Conservation (phyloP, 2,113 vertebrate genomes). For the Butorides virescens region DNA sequence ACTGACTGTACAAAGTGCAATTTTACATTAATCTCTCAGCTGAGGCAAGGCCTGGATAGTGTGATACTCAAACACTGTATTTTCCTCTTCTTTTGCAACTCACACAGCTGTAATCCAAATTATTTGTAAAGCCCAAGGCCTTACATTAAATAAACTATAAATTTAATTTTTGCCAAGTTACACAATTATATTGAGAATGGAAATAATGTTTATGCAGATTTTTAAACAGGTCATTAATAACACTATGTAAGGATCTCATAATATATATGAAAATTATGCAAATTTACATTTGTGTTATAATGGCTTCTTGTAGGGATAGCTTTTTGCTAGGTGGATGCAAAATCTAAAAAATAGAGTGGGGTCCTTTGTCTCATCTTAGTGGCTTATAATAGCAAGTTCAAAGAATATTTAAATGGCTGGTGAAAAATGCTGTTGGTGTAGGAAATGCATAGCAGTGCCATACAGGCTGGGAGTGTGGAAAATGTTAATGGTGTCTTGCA, state of each 20-base stretch:
- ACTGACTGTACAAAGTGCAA: background rate
- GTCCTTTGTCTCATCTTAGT: background rate
- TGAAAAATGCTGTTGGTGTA: background rate
- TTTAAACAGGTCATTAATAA: background rate
- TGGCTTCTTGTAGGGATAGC: background rate
- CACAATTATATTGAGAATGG: background rate
- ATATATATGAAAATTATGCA: background rate
- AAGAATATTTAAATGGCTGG: background rate
- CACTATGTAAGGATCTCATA: background rate
- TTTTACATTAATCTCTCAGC: background rate
- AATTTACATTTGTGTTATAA: background rate
- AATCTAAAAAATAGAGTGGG: background rate
- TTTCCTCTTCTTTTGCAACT: background rate
- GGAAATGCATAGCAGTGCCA: background rate
- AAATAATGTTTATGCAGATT: background rate
- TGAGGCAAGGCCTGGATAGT: background rate
- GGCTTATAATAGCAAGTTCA: background rate
- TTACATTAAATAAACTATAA: background rate
- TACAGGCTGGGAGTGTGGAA: background rate
- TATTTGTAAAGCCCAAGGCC: background rate
- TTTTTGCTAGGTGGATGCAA: background rate
- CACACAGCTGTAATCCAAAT: background rate
- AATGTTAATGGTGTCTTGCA: background rate
- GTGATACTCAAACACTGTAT: background rate
- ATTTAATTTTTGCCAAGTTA: background rate